Conservation (phyloP, 2,888 invertebrate genomes). For the Hirtodrosophila histrioides region DNA sequence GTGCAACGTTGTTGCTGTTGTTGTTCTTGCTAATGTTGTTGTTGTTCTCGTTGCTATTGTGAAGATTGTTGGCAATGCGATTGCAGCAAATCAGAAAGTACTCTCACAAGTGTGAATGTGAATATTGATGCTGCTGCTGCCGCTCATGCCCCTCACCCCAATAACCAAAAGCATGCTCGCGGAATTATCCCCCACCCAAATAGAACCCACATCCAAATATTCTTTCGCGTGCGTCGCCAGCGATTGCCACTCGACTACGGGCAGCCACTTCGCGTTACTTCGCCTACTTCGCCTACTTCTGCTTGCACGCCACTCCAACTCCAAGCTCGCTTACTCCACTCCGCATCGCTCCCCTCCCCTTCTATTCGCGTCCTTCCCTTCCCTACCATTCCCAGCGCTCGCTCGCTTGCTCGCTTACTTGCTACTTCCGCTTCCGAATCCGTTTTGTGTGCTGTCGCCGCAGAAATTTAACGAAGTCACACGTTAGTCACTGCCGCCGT, state of each 20-base stretch:
- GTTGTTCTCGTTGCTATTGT: constrained; percentile 47
- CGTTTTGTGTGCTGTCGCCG: constrained; percentile 80
- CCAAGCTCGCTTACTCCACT: not conserved
- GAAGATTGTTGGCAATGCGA: constrained; percentile 64
- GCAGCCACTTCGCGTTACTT: constrained; percentile 73
- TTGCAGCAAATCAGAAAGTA: constrained; percentile 79
- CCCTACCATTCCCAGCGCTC: constrained; percentile 24
- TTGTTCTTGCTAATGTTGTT: constrained; percentile 23
- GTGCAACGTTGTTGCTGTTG: not conserved
- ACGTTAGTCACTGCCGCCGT: constrained; percentile 61
- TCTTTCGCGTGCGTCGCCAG: constrained; percentile 16
- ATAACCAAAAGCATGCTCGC: constrained; percentile 7
- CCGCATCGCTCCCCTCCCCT: not conserved
- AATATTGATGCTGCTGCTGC: constrained; percentile 66
- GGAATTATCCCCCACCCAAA: constrained; percentile 34
- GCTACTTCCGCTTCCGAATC: constrained; percentile 80
- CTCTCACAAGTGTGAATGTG: constrained; percentile 80
- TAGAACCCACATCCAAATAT: constrained; percentile 10
- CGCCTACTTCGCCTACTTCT: constrained; percentile 69
- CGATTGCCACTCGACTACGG: constrained; percentile 46
- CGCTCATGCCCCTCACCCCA: not conserved
- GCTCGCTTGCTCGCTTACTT: constrained; percentile 72
- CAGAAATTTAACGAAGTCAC: constrained; percentile 81
- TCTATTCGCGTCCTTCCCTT: not conserved
- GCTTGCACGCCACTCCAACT: constrained; percentile 17